phyloP scores from a whole-genome alignment of 2,888 invertebrate species.

The Chloroclystis v-ata region DNA sequence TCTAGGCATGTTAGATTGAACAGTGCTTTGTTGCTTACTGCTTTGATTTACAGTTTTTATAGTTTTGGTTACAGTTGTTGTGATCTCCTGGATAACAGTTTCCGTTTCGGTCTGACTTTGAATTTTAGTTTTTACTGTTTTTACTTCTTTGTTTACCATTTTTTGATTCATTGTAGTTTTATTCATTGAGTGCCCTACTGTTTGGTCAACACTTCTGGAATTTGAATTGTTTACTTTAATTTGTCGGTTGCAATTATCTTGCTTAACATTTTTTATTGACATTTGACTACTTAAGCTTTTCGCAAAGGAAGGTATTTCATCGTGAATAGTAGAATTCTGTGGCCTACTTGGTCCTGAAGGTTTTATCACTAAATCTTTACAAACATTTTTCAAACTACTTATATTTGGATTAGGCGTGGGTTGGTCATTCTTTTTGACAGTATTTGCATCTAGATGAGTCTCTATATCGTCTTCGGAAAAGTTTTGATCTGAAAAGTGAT shows the following conservation, averaged over 20 bases:
- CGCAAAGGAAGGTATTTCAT: slow-evolving; percentile 28
- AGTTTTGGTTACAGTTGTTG: slow-evolving; percentile 71
- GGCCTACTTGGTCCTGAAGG: slow-evolving; percentile 21
- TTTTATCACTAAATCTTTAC: slow-evolving; percentile 49
- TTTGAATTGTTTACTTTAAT: slow-evolving; percentile 13
- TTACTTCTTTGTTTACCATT: slow-evolving; percentile 56
- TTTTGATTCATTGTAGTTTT: slow-evolving; percentile 41
- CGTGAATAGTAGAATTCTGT: slow-evolving; percentile 19
- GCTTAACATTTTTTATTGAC: slow-evolving; percentile 40
- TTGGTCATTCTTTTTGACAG: slow-evolving; percentile 35
- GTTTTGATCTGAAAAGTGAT: slow-evolving; percentile 26
- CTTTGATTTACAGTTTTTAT: slow-evolving; percentile 67
- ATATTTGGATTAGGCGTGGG: slow-evolving; percentile 33
- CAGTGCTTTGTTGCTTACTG: slow-evolving; percentile 53
- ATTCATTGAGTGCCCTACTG: slow-evolving; percentile 6
- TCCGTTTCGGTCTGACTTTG: slow-evolving; percentile 62
- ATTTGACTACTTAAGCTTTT: slow-evolving; percentile 38
- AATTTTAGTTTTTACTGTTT: slow-evolving; percentile 62
- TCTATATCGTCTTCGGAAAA: slow-evolving; percentile 41
- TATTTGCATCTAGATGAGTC: slow-evolving; percentile 37
- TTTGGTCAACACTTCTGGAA: slow-evolving; percentile 18
- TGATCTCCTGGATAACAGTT: slow-evolving; percentile 69
- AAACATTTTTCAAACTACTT: slow-evolving; percentile 47
- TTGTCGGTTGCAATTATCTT: slow-evolving; percentile 28
- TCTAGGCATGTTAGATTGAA: slow-evolving; percentile 37